Base-by-base conservation (phyloP, 2,113 vertebrate genomes). In the Pseudonaja textilis region DNA sequence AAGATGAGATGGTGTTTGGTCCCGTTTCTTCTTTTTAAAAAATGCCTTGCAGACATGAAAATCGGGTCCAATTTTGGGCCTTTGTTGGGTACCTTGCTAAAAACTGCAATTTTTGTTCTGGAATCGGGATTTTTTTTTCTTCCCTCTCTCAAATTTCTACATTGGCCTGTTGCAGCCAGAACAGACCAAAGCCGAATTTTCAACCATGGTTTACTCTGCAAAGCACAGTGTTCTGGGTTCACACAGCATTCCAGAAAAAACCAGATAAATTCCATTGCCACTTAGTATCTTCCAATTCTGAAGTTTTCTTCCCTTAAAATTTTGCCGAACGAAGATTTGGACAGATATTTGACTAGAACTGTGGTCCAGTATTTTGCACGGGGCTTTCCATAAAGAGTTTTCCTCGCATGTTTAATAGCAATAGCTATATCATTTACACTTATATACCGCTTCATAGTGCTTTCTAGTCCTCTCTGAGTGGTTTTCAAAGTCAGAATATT, bases 1-100 rank as follows among this genome's bases (percentile, higher is more conserved):
- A 88, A 52, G 92, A 87, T 95, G 95, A 92, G 87, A 91, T 94
- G 95, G 93, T 93, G 2, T 91, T 93, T 88, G 18, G 16, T 12
- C 50, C 54, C 92, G 54, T 81, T 94, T 5, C 90, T 94, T 55
- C 91, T 92, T 93, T 47, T 42, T 50, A 95, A 94, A 61, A 93
- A 88, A 1, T 88, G 4, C 0, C 0, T 22, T 50, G 45, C 26
- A 52, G 89, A 45, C 5, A 45, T 45, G 45, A 92, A 94, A 93
- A 61, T 45, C 45, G 45, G 57, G 90, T 92, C 22, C 64, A 94
- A 5, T 85, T 91, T 61, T 85, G 22, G 57, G 90, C 90, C 95
- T 92, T 93, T 90, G 69, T 89, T 42, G 0, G 88, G 54, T 88
- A 1, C 0, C 92, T 94, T 90, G 90, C 0, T 89, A 85, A 93